A percentile compares a stretch with the other conserved stretches of the same genome.
Evolutionary conservation across 2,797 vertebrate genomes (phyloP).

Genomic region (Arctocebus calabarensis): DNA sequence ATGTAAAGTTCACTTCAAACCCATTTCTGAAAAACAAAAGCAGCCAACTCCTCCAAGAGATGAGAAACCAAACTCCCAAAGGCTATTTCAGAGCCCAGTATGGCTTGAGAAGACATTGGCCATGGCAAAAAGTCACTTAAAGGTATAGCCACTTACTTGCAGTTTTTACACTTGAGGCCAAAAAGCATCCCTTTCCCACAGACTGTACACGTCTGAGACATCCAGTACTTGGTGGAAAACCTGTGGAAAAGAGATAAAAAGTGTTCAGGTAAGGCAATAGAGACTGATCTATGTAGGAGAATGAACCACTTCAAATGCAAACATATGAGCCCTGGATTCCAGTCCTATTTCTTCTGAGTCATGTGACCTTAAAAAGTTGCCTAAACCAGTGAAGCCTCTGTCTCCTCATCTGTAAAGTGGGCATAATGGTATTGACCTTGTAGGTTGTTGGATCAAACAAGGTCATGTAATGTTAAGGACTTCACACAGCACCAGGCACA

Average conservation of each 20-base stretch:
- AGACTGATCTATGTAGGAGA: not conserved
- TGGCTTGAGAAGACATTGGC: accelerated
- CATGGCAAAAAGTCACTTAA: accelerated
- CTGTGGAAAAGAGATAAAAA: constrained; percentile 86
- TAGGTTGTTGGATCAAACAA: not conserved
- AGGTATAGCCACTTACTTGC: constrained; percentile 93
- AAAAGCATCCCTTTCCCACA: constrained; percentile 99
- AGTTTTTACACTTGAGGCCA: constrained; percentile 99
- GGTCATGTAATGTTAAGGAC: not conserved
- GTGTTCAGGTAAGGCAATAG: not conserved
- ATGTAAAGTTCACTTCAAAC: accelerated
- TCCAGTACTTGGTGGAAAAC: constrained; percentile 99
- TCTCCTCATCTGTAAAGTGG: not conserved
- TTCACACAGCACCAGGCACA: not conserved
- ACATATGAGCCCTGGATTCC: not conserved
- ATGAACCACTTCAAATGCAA: not conserved
- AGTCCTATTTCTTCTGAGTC: not conserved
- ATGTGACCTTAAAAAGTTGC: not conserved
- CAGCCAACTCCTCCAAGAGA: not conserved
- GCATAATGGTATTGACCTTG: not conserved
- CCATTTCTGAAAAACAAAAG: not conserved
- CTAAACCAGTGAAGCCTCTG: not conserved
- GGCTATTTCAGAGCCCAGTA: accelerated
- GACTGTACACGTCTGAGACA: constrained; percentile 99
- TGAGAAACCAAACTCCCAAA: not conserved